Evolutionary conservation across 2,888 invertebrate species (phyloP).

Genomic region (Synanthedon myopaeformis): DNA sequence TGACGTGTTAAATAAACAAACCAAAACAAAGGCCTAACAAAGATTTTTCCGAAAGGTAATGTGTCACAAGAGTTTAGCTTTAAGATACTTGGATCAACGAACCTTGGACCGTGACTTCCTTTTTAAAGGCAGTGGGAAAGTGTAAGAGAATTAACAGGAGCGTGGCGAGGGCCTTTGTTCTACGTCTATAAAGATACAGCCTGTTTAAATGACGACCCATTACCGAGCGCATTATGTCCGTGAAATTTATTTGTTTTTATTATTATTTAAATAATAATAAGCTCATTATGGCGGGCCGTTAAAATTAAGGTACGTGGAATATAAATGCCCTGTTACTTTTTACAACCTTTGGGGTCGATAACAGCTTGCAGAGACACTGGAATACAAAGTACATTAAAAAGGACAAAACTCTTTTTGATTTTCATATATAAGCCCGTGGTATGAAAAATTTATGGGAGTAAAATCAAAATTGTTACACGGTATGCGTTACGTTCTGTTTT

Average conservation of each 20-base stretch:
- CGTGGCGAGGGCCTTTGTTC: conserved; percentile 51
- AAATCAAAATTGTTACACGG: no score
- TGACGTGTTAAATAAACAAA: no score
- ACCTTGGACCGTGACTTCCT: conserved; percentile 63
- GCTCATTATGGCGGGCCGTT: conserved; percentile 4
- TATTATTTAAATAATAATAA: conserved; percentile 17
- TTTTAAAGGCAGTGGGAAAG: conserved; percentile 59
- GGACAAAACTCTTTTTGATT: no score
- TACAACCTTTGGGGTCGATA: conserved; percentile 3
- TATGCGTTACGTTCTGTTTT: no score
- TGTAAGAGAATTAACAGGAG: conserved; percentile 52
- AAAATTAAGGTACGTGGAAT: conserved; percentile 11
- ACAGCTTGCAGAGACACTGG: no score
- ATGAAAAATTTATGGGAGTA: no score
- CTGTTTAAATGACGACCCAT: conserved; percentile 27
- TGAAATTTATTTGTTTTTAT: conserved; percentile 45
- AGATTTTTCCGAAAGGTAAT: no score
- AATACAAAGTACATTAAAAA: no score
- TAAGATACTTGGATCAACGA: conserved; percentile 29
- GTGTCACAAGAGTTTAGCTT: neutral
- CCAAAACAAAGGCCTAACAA: no score
- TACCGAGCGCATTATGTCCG: conserved; percentile 28
- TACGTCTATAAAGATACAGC: conserved; percentile 32
- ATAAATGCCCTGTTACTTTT: conserved; percentile 4
- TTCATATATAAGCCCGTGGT: no score